Base-by-base conservation (phyloP, 1,140 invertebrate genomes). In the Drosophila repleta region DNA sequence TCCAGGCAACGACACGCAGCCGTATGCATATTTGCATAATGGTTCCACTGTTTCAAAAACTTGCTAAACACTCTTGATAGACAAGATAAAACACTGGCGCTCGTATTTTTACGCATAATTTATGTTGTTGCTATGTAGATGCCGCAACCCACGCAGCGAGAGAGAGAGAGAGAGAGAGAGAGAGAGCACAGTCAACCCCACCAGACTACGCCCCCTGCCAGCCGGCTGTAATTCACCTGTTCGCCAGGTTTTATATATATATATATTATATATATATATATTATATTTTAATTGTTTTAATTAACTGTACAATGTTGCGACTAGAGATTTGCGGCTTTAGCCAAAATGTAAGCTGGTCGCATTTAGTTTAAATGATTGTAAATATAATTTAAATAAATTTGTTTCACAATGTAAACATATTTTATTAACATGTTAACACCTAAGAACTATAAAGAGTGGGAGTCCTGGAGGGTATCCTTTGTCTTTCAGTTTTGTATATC, bases 1-100 rank as follows among this genome's bases (percentile, higher is more conserved):
- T 35, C 13, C 29, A 17, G 13, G 20, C 5, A 1, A 0, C 11
- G 21, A 10, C 49, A 32, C 21, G 4, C 43, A 20, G 39, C 56
- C 66, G 76, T 83, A 83, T 87, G 79, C 83, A 88, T 89, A 88
- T 88, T 88, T 89, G 84, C 84, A 88, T 88, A 88, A 88, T 88
- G 83, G 84, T 81, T 88, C 58, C 84, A 82, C 72, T 89, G 79
- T 83, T 83, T 74, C 76, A 88, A 88, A 83, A 88, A 88, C 84
- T 88, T 88, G 83, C 83, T 88, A 88, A 88, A 88, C 83, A 89
- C 84, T 88, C 79, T 89, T 88, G 83, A 89, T 88, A 88, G 84
- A 88, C 83, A 88, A 88, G 83, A 88, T 88, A 88, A 88, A 88
- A 88, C 76, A 89, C 79, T 79, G 84, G 83, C 79, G 55, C 63